phyloP scores from a whole-genome alignment of 2,888 invertebrate genomes.

The Augiades crinisus region DNA sequence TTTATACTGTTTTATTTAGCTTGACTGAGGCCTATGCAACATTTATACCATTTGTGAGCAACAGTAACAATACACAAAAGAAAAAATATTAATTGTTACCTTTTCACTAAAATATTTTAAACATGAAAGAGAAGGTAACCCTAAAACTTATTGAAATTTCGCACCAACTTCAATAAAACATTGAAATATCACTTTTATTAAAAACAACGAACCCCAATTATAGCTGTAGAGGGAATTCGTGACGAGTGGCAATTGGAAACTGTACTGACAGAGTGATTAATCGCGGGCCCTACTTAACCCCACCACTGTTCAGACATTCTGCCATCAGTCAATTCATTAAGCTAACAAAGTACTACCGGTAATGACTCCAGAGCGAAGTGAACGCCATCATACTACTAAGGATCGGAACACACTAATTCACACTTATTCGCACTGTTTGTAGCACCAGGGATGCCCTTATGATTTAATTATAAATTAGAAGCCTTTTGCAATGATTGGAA shows the following conservation, averaged over 20 bases:
- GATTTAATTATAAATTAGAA: too few species aligned
- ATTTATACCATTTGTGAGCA: too few species aligned
- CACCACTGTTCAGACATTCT: constrained; percentile 71
- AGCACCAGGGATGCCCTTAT: too few species aligned
- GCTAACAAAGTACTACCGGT: constrained; percentile 76
- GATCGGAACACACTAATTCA: constrained; percentile 27
- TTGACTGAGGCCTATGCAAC: too few species aligned
- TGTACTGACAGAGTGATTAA: constrained; percentile 78
- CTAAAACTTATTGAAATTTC: too few species aligned
- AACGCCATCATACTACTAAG: constrained; percentile 50
- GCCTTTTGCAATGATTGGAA: too few species aligned
- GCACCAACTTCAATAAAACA: too few species aligned
- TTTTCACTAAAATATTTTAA: too few species aligned
- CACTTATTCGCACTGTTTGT: neutral
- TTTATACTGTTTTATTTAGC: too few species aligned
- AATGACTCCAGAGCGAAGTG: constrained; percentile 70
- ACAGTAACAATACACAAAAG: too few species aligned
- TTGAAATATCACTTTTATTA: constrained; percentile 24
- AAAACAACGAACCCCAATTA: constrained; percentile 34
- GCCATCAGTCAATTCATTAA: constrained; percentile 81
- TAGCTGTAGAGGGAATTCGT: constrained; percentile 57
- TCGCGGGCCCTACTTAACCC: constrained; percentile 78
- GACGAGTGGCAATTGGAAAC: constrained; percentile 75
- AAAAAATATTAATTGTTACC: too few species aligned
- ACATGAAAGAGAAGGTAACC: too few species aligned